phyloP scores from a whole-genome alignment of 2,113 vertebrate genomes.

The Mustela nigripes region DNA sequence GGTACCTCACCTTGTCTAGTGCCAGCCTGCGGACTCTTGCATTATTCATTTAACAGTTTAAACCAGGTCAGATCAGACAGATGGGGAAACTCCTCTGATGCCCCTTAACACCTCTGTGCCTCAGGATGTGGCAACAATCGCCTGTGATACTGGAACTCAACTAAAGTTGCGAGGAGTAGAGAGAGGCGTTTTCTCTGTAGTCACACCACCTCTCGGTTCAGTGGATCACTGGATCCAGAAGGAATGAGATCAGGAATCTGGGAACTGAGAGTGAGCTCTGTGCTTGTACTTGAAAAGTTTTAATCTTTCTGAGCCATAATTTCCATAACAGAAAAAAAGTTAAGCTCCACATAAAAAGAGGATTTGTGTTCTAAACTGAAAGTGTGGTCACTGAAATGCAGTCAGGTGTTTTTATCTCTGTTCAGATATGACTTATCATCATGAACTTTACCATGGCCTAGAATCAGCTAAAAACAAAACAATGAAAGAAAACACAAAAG shows the following conservation, averaged over 20 bases:
- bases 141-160: not conserved
- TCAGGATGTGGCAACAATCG: not conserved
- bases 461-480: not conserved
- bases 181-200: not conserved
- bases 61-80: not conserved
- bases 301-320: not conserved
- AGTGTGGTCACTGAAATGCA: not conserved
- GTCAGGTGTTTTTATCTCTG: not conserved
- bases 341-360: not conserved
- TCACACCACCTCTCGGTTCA: not conserved
- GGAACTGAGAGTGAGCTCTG: not conserved
- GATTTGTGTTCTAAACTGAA: constrained; percentile 1
- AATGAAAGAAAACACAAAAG: not conserved
- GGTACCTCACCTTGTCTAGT: constrained; percentile 59
- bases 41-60: constrained; percentile 76
- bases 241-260: not conserved
- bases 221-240: fast-evolving
- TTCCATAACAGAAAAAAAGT: not conserved
- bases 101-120: not conserved
- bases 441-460: not conserved
- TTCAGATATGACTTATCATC: not conserved
- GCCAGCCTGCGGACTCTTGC: constrained; percentile 59
- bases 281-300: not conserved
- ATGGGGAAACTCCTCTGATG: not conserved
- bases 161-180: not conserved